Base-by-base conservation (phyloP, 2,113 vertebrate species). In the Stigmatopora argus region DNA sequence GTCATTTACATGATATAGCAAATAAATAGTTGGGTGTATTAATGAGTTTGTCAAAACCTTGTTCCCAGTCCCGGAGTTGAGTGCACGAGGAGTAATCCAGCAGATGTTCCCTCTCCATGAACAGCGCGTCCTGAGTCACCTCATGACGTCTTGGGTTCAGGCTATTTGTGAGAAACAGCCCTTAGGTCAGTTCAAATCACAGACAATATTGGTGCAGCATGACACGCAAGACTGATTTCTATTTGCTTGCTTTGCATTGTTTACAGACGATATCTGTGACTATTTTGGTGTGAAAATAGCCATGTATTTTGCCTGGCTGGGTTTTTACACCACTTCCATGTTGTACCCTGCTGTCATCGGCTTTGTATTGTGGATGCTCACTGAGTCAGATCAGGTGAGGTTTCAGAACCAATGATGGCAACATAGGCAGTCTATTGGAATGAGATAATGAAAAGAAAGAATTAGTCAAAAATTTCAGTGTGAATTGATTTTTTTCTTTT, bases 121-220 rank as follows among this genome's bases (percentile, higher is more conserved):
- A 78, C 95, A 96, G 86, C 90, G 94, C 71, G 96, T 98, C 88
- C 92, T 99, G 75, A 91, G 94, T 79, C 90, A 96, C 82, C 90
- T 99, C 64, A 97, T 97, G 95, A 95, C 94, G 88, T 96, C 94
- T 1, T 98, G 96, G 96, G 96, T 99, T 60, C 95, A 97, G 88
- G 95, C 95, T 0, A 92, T 96, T 66, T 98, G 95, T 62, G 94
- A 97, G 82, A 93, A 96, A 9, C 96, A 98, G 80, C 96, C 96
- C 0, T 85, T 98, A 51, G 96, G 96, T 98, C 53, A 82, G 88
- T 61, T 7, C 2, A 45, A 55, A 15, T 15, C 4, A 65, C 12
- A 49, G 19, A 49, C 7, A 58, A 19, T 31, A 13, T 48, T 64
- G 19, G 18, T 8, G 10, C 34, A 19, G 41, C 13, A 41, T 41